Percentiles rank a stretch among this genome's conserved stretches.
These are phyloP conservation scores for Sinocyclocheilus maitianheensis DNA, from an alignment of 2,113 vertebrate species.

Conservation along the genomic window DNA sequence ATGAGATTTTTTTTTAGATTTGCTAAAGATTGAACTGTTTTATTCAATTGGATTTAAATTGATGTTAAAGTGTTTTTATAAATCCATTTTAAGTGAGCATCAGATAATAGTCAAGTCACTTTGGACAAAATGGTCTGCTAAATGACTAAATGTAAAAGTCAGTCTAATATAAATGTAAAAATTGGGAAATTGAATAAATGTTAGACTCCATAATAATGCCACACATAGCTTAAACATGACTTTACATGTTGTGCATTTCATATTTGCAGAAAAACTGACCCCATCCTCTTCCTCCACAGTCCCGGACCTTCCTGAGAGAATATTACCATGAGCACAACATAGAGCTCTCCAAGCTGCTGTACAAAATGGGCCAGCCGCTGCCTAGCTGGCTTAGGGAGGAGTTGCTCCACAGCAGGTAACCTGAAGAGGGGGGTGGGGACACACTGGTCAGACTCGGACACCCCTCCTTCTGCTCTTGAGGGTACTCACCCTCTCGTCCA, in stretches of 20 bases:
- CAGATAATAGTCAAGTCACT: neutral
- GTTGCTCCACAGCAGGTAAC: conserved; percentile 88
- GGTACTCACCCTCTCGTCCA: conserved; percentile 45
- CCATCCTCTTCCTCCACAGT: conserved; percentile 69
- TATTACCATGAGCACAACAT: conserved; percentile 89
- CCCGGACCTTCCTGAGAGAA: conserved; percentile 81
- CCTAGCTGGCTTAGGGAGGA: conserved; percentile 89
- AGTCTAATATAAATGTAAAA: neutral
- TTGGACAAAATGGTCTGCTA: too few species aligned
- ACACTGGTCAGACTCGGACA: conserved; percentile 27
- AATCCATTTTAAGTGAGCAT: neutral
- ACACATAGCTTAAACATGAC: neutral
- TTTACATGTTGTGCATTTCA: neutral
- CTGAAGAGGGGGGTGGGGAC: conserved; percentile 28
- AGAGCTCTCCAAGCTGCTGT: conserved; percentile 89
- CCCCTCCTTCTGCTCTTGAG: conserved; percentile 43
- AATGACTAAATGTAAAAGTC: neutral
- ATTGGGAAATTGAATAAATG: neutral
- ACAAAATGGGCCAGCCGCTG: conserved; percentile 87
- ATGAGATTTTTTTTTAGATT: neutral
- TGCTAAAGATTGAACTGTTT: neutral
- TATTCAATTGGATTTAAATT: neutral
- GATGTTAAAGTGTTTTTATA: neutral
- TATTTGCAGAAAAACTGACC: neutral
- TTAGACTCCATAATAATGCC: neutral